These are phyloP conservation scores for Heterodera filipjevi DNA, from an alignment of 2,888 invertebrate species.

Conservation along the genomic window DNA sequence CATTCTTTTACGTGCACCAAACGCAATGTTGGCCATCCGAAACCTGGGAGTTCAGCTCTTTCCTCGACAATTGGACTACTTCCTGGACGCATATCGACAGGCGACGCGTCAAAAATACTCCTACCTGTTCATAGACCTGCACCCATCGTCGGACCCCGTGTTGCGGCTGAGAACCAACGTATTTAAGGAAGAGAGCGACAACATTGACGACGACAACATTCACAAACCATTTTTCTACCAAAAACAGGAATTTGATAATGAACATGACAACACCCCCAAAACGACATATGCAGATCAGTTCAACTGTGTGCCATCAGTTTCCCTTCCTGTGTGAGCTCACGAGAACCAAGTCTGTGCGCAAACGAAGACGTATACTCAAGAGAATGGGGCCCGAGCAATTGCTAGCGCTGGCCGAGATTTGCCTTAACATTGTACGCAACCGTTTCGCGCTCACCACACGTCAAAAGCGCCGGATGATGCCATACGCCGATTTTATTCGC, in stretches of 20 bases:
- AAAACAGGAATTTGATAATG: not conserved
- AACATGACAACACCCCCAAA: not conserved
- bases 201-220: not conserved
- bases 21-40: conserved; percentile 18
- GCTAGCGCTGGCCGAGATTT: conserved; percentile 28
- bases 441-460: conserved; percentile 14
- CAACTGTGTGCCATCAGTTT: not conserved
- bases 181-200: conserved; percentile 22
- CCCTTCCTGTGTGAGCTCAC: not conserved
- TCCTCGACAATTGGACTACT: conserved; percentile 28
- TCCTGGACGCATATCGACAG: conserved; percentile 28
- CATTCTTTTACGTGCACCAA: conserved; percentile 30
- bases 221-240: conserved; percentile 9
- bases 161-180: conserved; percentile 37
- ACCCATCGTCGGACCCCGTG: conserved; percentile 24
- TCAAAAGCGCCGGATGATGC: conserved; percentile 21
- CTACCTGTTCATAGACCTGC: conserved; percentile 34
- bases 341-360: conserved; percentile 20
- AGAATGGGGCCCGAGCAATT: conserved; percentile 6
- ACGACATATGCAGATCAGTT: not conserved
- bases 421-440: conserved; percentile 24
- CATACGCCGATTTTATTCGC: conserved; percentile 32
- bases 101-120: conserved; percentile 19
- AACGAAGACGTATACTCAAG: conserved; percentile 14
- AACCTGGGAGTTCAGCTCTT: conserved; percentile 32